phyloP scores from a whole-genome alignment of 2,888 invertebrate species.

The Mesoligia furuncula region DNA sequence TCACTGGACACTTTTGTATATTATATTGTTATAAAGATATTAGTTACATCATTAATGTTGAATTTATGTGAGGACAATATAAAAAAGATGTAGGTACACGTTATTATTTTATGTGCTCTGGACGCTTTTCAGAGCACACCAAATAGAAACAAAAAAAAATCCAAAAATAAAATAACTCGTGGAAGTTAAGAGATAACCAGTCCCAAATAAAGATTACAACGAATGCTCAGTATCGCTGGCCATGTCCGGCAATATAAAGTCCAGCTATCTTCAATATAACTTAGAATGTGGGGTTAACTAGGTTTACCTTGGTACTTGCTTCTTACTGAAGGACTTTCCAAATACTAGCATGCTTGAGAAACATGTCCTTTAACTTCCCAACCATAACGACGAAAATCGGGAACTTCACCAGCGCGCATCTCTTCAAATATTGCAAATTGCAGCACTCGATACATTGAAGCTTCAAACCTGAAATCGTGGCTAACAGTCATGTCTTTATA shows the following conservation, averaged over 20 bases:
- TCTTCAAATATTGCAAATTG: conserved; percentile 17
- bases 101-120: not conserved
- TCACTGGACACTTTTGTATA: no score
- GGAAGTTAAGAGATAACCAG: not conserved
- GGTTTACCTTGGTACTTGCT: not conserved
- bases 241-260: not conserved
- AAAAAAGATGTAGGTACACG: not conserved
- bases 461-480: conserved; percentile 4
- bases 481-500: not conserved
- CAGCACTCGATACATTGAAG: not conserved
- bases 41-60: no score
- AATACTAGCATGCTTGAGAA: conserved; percentile 7
- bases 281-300: not conserved
- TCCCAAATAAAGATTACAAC: not conserved
- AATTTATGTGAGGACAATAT: no score
- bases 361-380: not conserved
- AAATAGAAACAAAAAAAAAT: not conserved
- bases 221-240: not conserved
- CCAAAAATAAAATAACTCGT: not conserved
- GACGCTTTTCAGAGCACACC: not conserved
- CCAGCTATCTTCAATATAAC: not conserved
- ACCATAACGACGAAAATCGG: conserved; percentile 21
- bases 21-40: no score
- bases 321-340: not conserved
- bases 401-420: conserved; percentile 1